Evolutionary conservation across 2,113 vertebrate species (phyloP), one percentile per base, ranked within the genome.

Genomic region (Ophthalmolycus amberensis): DNA sequence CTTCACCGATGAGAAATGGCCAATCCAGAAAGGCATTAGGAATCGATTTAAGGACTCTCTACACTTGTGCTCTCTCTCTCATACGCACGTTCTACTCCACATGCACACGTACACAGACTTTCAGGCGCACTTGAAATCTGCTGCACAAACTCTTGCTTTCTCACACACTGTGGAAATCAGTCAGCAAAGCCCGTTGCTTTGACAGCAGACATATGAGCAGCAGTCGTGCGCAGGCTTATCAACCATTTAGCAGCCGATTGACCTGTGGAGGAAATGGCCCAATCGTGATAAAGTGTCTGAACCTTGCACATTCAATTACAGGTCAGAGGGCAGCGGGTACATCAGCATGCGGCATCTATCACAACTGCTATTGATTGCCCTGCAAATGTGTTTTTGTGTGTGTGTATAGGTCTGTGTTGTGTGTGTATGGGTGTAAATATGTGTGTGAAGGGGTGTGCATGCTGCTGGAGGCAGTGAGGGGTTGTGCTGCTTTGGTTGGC

Each of bases 241-340:
- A 89, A 84, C 91, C 92, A 87, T 93, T 93, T 92, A 94, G 91
- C 91, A 90, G 83, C 58, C 40, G 83, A 90, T 89, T 89, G 92
- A 93, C 88, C 92, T 90, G 89, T 81, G 83, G 68, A 86, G 84
- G 42, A 68, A 90, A 85, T 72, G 84, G 85, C 68, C 88, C 82
- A 62, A 74, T 91, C 84, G 79, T 91, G 92, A 94, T 90, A 86
- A 92, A 93, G 89, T 92, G 87, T 84, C 69, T 85, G 62, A 90
- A 88, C 81, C 83, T 67, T 77, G 77, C 87, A 85, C 85, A 83
- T 94, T 93, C 85, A 92, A 89, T 92, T 89, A 88, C 85, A 90
- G 92, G 92, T 94, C 93, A 92, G 72, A 84, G 92, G 79, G 84
- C 88, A 85, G 72, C 27, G 5, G 65, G 25, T 63, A 89, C 80